Evolutionary conservation across 2,888 invertebrate species (phyloP).

Genomic region (Pyrocoelia pectoralis): DNA sequence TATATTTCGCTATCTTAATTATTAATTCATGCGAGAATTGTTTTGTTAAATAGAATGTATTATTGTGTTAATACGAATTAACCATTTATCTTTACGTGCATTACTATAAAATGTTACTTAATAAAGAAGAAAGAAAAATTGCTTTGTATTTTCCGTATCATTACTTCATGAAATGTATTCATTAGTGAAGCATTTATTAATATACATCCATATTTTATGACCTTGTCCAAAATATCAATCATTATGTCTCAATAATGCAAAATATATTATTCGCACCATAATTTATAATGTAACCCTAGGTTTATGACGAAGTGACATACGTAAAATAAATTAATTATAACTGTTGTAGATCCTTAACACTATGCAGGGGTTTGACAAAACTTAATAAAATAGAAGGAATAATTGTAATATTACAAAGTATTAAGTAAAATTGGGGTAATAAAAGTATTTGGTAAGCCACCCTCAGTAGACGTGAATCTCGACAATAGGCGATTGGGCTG

Average conservation of each 20-base stretch:
- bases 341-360: background rate
- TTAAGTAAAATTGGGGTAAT: constrained; percentile 35
- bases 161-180: background rate
- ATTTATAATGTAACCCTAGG: constrained; percentile 3
- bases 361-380: no score
- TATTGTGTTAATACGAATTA: no score
- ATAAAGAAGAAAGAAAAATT: no score
- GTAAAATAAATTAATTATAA: background rate
- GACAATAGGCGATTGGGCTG: constrained; percentile 50
- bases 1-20: no score
- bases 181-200: background rate
- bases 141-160: background rate
- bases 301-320: background rate
- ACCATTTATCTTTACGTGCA: no score
- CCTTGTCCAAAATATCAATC: background rate
- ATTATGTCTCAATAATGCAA: background rate
- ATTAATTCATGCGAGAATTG: no score
- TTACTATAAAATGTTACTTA: no score
- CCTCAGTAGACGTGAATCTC: constrained; percentile 41
- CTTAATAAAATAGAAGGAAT: background rate
- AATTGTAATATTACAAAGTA: constrained; percentile 9
- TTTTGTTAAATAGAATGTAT: background rate
- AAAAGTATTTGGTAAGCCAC: constrained; percentile 39
- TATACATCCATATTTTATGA: background rate
- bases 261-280: background rate